Conservation (phyloP, 1,140 invertebrate genomes). For the Rhagoletis zephyria region DNA sequence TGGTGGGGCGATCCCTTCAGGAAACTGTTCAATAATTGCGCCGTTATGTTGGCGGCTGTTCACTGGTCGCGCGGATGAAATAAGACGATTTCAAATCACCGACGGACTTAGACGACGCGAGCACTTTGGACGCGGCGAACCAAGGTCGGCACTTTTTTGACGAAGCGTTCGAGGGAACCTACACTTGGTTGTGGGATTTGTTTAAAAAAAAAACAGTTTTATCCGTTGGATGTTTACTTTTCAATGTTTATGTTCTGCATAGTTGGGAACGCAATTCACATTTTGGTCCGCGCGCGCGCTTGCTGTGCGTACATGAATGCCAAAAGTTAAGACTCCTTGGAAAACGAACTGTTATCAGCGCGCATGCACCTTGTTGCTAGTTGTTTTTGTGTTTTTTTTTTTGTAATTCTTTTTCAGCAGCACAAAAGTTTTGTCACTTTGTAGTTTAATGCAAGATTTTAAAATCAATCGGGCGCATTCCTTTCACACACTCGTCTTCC, state of each 20-base stretch:
- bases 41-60: slow-evolving; percentile 72
- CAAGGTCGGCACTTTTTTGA: too few relatives aligned
- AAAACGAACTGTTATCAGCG: not conserved
- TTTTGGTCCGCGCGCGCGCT: not conserved
- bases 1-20: slow-evolving; percentile 72
- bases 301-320: not conserved
- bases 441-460: not conserved
- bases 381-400: not conserved
- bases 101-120: not conserved
- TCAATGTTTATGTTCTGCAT: slow-evolving; percentile 7
- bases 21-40: slow-evolving; percentile 72
- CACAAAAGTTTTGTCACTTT: slow-evolving; percentile 1
- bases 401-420: not conserved
- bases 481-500: slow-evolving; percentile 48
- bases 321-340: not conserved
- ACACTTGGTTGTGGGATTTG: not conserved
- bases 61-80: slow-evolving; percentile 43
- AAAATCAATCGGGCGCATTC: slow-evolving; percentile 24
- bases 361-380: slow-evolving; percentile 21
- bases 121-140: not conserved
- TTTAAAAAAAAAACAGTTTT: not conserved
- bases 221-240: not conserved
- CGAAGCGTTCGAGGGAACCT: not conserved
- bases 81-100: slow-evolving; percentile 1
- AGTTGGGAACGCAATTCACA: not conserved